Base-by-base conservation (phyloP, 1,140 invertebrate genomes). In the Pemphigus obesinymphae region DNA sequence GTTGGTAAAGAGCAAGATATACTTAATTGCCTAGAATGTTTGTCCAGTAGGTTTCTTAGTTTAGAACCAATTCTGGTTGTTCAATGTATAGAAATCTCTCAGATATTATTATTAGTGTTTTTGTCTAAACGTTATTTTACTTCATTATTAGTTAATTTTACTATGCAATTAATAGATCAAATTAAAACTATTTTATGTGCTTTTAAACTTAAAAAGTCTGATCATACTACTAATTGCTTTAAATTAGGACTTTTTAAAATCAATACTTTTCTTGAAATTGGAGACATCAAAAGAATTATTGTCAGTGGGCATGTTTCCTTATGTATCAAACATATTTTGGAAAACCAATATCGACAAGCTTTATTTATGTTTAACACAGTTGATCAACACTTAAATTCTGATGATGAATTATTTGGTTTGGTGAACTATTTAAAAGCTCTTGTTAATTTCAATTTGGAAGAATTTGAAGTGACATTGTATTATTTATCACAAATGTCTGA, bases 401-500 rank as follows among this genome's bases (percentile, higher is more conserved):
- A 80, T 20, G 55, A 63, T 63, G 53, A 63, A 45, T 29, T 63
- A n/a, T 45, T 63, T 31, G 43, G 76, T 58, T 63, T 80, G 26
- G 5, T 43, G 15, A 63, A n/a, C 17, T 80, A 80, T 63, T 40
- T 80, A 31, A 55, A 45, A 7, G 76, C 76, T 63, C 4, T 80
- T 23, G 55, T 17, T 20, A 63, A 63, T 80, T 80, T 63, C n/a
- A 63, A 80, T 61, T 61, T 45, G n/a, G 76, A 61, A n/a, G 26
- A 80, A 0, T 7, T 40, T 63, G 55, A 80, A 45, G 23, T n/a
- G n/a, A 2, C 76, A 61, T 63, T 80, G n/a, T 80, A 61, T 45
- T 80, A 80, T 80, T 80, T 80, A 31, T 55, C 55, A 31, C 55
- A 80, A 80, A 80, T 80, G 37, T 17, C 6, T 11, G n/a, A 80